Conservation (phyloP, 2,797 vertebrate species). For the Lagorchestes hirsutus region DNA sequence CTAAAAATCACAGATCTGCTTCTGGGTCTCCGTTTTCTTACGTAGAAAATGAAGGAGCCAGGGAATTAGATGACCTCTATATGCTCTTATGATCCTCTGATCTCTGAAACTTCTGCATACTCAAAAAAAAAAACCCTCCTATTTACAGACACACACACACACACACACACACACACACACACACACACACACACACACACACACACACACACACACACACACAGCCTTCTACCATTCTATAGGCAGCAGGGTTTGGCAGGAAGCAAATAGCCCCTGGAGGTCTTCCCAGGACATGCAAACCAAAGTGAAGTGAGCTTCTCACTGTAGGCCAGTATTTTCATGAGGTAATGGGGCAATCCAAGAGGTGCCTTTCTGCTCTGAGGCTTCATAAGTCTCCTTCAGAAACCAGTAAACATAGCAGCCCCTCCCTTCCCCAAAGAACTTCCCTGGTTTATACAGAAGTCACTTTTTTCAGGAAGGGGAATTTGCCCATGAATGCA, state of each 20-base stretch:
- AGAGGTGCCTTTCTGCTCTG: not conserved
- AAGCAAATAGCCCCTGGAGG: conserved; percentile 38
- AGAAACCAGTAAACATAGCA: not conserved
- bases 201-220: no score
- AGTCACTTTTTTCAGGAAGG: not conserved
- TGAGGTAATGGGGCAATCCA: not conserved
- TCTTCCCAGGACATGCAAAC: conserved; percentile 6
- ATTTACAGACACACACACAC: no score
- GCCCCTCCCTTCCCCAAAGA: not conserved
- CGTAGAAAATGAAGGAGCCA: not conserved
- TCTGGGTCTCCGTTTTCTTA: not conserved
- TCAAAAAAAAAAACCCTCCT: not conserved
- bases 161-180: not conserved
- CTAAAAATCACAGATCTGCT: not conserved
- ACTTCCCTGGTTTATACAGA: not conserved
- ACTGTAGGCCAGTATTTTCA: not conserved
- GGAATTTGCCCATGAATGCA: not conserved
- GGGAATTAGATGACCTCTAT: not conserved
- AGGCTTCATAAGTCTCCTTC: not conserved
- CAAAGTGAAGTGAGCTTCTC: not conserved
- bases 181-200: not conserved
- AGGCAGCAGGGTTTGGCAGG: conserved; percentile 42
- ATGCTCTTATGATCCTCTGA: not conserved
- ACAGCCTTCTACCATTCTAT: not conserved
- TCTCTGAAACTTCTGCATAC: not conserved